Base-by-base conservation (phyloP, 2,797 vertebrate species). In the Leptatherina wallacei region DNA sequence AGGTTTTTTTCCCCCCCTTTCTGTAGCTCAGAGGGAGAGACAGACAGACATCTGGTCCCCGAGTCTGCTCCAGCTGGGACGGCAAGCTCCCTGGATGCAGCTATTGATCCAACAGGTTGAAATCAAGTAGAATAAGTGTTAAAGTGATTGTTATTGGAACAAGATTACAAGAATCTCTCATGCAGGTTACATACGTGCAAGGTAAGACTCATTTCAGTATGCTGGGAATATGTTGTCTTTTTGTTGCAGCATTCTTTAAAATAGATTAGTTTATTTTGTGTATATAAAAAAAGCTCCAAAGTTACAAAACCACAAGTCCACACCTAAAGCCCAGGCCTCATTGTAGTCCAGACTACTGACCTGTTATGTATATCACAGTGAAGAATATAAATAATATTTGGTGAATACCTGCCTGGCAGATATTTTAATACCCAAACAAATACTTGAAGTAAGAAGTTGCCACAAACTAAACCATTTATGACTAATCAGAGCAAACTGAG, bases 41-140 rank as follows among this genome's bases (percentile, higher is more conserved):
- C 49, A 44, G 56, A 65, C 16, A 6, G 20, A 22, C 33, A 57
- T 47, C 42, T 3, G 8, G 35, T 75, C 55, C 49, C 20, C 35
- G 51, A 36, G 29, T 65, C 69, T 59, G 44, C 30, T 75, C 77
- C 76, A 42, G 73, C 65, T 42, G 55, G 65, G 81, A 85, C 52
- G 54, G 33, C 55, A 33, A 8, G 6, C 51, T 82, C 71, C 69
- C 58, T 32, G 65, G 73, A 83, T 61, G 65, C 60, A 68, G 27
- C 54, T 83, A 86, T 84, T 85, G 84, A 88, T 87, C 75, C 13
- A 27, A 65, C 20, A 62, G 54, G 36, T 36, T 69, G 11, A 81
- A 76, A 66, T 55, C 40, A 66, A 27, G 44, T 18, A 38, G 47
- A 75, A 61, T 75, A 54, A 73, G 69, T 56, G 32, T 71, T 73